phyloP scores from a whole-genome alignment of 2,113 vertebrate genomes.

The Mola mola region DNA sequence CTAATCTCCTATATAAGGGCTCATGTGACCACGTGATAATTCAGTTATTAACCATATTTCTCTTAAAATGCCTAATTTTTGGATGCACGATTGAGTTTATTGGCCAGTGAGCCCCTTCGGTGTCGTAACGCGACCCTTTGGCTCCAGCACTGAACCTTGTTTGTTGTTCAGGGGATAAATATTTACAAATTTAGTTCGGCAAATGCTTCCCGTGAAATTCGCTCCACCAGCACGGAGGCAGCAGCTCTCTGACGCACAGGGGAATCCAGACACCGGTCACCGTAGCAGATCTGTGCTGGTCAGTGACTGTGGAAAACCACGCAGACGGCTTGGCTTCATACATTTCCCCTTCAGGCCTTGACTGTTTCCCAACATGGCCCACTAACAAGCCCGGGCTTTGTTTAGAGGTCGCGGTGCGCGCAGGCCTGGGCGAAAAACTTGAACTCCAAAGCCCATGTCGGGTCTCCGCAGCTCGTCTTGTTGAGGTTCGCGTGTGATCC shows the following conservation, averaged over 20 bases:
- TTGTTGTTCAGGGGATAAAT: slow-evolving; percentile 26
- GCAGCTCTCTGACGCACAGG: slow-evolving; percentile 27
- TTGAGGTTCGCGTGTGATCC: too few relatives aligned
- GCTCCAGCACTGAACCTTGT: too few relatives aligned
- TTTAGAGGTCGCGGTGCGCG: slow-evolving; percentile 47
- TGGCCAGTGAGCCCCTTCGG: background rate
- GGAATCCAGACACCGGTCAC: too few relatives aligned
- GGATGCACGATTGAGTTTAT: background rate
- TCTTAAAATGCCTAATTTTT: too few relatives aligned
- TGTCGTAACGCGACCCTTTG: slow-evolving; percentile 17
- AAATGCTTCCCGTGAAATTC: slow-evolving; percentile 22
- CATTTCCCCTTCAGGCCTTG: slow-evolving; percentile 35
- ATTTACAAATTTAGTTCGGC: slow-evolving; percentile 42
- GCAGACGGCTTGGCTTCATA: slow-evolving; percentile 21
- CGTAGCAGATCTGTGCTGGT: too few relatives aligned
- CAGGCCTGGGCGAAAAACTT: slow-evolving; percentile 57
- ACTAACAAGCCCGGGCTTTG: slow-evolving; percentile 50
- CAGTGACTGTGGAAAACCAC: too few relatives aligned
- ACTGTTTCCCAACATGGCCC: slow-evolving; percentile 30
- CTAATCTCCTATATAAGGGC: too few relatives aligned
- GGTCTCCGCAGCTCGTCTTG: slow-evolving; percentile 21
- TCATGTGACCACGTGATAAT: too few relatives aligned
- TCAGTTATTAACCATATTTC: too few relatives aligned
- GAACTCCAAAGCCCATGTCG: slow-evolving; percentile 51
- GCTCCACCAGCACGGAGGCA: slow-evolving; percentile 16